Evolutionary conservation across 2,797 vertebrate species (phyloP).

Genomic region (Catamblyrhynchus diadema): DNA sequence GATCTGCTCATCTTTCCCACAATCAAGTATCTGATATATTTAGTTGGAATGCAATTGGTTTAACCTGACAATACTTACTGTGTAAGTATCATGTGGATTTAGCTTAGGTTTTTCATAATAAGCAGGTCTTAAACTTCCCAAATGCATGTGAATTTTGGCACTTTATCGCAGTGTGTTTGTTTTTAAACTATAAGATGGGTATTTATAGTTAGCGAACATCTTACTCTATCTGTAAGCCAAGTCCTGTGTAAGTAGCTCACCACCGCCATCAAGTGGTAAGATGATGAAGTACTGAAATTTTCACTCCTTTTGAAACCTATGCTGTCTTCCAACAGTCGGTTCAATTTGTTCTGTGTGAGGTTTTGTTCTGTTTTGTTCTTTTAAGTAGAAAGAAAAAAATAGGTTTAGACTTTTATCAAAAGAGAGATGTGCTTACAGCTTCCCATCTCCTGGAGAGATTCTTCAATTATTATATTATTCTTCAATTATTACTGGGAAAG

Average conservation of each 20-base stretch:
- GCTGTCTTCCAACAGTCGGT: neutral
- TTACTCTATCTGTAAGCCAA: neutral
- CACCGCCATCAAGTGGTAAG: slow-evolving; percentile 12
- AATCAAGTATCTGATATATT: neutral
- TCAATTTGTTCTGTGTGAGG: neutral
- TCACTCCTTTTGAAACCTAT: neutral
- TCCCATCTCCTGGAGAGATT: neutral
- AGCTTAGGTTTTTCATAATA: neutral
- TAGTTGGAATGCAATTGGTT: neutral
- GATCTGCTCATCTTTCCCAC: neutral
- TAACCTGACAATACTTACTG: neutral
- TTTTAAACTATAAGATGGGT: neutral
- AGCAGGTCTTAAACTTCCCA: neutral
- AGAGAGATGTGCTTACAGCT: neutral
- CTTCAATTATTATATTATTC: neutral
- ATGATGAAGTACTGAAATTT: neutral
- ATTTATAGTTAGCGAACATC: neutral
- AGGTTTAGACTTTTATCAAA: neutral
- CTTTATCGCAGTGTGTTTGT: neutral
- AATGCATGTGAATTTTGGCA: neutral
- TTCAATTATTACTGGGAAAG: neutral
- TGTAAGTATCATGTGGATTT: neutral
- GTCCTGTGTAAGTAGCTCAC: neutral
- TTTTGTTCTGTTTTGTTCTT: neutral
- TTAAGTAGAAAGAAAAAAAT: neutral